Percentiles rank a stretch among this genome's conserved stretches.
These are phyloP conservation scores for Dromaius novaehollandiae DNA, from an alignment of 2,113 vertebrate species.

Conservation along the genomic window DNA sequence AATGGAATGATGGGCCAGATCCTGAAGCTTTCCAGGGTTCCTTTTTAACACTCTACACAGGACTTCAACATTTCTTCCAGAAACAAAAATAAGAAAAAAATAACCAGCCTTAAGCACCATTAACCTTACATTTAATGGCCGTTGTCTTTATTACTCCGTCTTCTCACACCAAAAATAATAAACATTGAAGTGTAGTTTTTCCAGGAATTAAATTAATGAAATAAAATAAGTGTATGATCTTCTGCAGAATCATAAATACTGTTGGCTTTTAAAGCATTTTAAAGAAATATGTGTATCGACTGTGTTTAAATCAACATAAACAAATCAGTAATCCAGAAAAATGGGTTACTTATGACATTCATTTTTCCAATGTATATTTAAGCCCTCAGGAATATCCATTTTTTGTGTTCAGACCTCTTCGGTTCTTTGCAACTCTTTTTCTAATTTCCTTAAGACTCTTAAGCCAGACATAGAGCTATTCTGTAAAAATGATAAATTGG, in stretches of 20 bases:
- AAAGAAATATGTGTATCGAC: slow-evolving; percentile 44
- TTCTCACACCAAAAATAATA: not conserved
- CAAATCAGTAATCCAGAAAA: slow-evolving; percentile 52
- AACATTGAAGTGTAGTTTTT: not conserved
- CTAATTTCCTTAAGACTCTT: slow-evolving; percentile 55
- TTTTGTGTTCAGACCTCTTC: slow-evolving; percentile 25
- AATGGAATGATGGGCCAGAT: not conserved
- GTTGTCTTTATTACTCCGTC: not conserved
- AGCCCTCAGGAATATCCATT: slow-evolving; percentile 28
- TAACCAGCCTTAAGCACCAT: not conserved
- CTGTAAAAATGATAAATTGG: slow-evolving; percentile 72
- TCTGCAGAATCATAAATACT: not conserved
- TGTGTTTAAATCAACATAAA: slow-evolving; percentile 43
- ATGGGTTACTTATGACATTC: slow-evolving; percentile 16
- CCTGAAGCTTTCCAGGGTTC: not conserved
- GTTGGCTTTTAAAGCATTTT: slow-evolving; percentile 25
- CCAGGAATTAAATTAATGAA: not conserved
- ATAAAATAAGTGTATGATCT: not conserved
- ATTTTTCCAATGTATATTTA: slow-evolving; percentile 66
- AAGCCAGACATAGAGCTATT: slow-evolving; percentile 59
- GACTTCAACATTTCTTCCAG: not conserved
- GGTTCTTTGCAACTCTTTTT: slow-evolving; percentile 38
- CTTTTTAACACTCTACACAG: not conserved
- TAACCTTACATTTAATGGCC: not conserved
- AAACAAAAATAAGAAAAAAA: not conserved